A percentile compares a stretch with the other conserved stretches of the same genome.
Conservation (phyloP, 2,888 invertebrate genomes). For the Idaea dimidiata region DNA sequence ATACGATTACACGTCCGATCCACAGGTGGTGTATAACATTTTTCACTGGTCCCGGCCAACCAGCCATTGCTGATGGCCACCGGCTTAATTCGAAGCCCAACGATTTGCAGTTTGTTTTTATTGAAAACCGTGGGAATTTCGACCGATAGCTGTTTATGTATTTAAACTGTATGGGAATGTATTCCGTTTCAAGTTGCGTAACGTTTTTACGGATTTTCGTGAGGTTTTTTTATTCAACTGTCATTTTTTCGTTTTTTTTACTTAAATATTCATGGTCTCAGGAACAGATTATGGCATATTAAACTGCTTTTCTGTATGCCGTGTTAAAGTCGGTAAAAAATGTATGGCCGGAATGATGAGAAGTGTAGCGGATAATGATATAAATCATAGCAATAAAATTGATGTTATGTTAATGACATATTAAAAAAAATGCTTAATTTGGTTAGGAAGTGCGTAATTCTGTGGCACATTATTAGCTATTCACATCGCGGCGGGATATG, state of each 20-base stretch:
- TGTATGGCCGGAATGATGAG: background rate
- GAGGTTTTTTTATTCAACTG: background rate
- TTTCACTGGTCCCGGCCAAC: slow-evolving; percentile 61
- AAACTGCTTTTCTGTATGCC: background rate
- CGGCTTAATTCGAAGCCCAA: slow-evolving; percentile 59
- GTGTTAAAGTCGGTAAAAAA: background rate
- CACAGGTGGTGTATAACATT: slow-evolving; percentile 81
- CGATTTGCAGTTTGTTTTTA: slow-evolving; percentile 69
- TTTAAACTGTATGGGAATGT: slow-evolving; percentile 13
- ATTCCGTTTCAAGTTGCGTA: background rate
- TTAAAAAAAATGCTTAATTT: slow-evolving; percentile 13
- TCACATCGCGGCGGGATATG: slow-evolving; percentile 46
- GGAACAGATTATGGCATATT: background rate
- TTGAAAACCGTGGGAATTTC: slow-evolving; percentile 63
- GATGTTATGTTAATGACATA: background rate
- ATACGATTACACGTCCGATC: slow-evolving; percentile 73
- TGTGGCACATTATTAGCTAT: slow-evolving; percentile 44
- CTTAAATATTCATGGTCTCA: background rate
- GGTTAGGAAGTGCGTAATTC: slow-evolving; percentile 27
- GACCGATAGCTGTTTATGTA: slow-evolving; percentile 38
- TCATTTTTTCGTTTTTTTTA: background rate
- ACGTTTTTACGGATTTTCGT: background rate
- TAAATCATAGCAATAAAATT: background rate
- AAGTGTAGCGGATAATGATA: background rate
- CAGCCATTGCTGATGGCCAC: slow-evolving; percentile 47